These are phyloP conservation scores for Zenarchopterus dispar DNA, from an alignment of 2,797 vertebrate genomes.

Conservation along the genomic window DNA sequence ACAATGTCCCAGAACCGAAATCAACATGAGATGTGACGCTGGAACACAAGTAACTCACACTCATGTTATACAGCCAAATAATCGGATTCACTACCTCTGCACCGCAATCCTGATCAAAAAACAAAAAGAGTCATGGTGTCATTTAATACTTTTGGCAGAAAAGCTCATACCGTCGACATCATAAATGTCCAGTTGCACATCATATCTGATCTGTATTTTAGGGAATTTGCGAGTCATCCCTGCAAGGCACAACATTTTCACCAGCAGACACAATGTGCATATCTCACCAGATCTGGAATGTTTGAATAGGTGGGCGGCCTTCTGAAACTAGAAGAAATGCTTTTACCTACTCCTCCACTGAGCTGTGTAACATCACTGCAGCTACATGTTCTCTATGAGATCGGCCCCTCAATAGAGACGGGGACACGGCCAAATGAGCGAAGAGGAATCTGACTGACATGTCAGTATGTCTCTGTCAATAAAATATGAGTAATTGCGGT, in stretches of 20 bases:
- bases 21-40: neutral
- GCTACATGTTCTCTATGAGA: too few species aligned
- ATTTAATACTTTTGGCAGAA: neutral
- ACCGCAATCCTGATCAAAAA: conserved; percentile 2
- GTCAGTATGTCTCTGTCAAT: too few species aligned
- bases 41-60: neutral
- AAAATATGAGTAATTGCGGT: too few species aligned
- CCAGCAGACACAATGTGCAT: conserved; percentile 8
- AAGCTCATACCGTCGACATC: neutral
- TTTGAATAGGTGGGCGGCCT: conserved; percentile 32
- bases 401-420: too few species aligned
- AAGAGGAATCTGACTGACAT: too few species aligned
- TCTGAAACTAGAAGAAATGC: conserved; percentile 5
- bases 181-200: conserved; percentile 12
- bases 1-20: neutral
- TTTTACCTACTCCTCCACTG: neutral
- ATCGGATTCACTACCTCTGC: neutral
- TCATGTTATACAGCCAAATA: too few species aligned
- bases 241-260: conserved; percentile 10
- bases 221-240: conserved; percentile 46
- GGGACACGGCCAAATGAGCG: too few species aligned
- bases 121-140: neutral
- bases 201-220: conserved; percentile 36
- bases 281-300: conserved; percentile 18
- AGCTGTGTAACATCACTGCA: too few species aligned